Evolutionary conservation across 23 tunicate species (phyloP).

Genomic region (Styela plicata): DNA sequence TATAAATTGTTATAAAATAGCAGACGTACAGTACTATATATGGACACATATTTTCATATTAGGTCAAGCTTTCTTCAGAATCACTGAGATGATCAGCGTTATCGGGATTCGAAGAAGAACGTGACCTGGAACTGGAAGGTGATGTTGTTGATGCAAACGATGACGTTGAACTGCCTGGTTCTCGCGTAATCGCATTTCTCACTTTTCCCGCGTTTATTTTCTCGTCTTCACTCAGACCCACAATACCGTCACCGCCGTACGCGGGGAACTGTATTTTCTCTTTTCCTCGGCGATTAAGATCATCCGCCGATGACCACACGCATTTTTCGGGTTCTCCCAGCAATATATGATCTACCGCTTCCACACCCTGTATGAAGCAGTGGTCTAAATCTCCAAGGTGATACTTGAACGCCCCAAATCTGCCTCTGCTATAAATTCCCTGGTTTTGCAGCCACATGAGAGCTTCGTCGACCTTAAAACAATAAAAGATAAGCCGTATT

Average conservation of each 20-base stretch:
- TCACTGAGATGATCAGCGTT: not conserved
- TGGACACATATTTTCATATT: no score
- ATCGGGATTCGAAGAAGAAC: not conserved
- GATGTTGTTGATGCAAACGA: not conserved
- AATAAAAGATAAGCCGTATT: no score
- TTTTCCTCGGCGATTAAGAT: not conserved
- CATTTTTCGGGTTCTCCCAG: conserved; percentile 70
- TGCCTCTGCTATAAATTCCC: conserved; percentile 84
- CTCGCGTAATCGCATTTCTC: conserved; percentile 56
- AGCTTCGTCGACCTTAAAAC: conserved; percentile 63
- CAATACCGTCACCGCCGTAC: conserved; percentile 5
- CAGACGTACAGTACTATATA: no score
- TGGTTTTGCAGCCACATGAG: conserved; percentile 66
- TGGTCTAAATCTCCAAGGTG: conserved; percentile 81
- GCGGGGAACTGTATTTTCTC: not conserved
- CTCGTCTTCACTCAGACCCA: conserved; percentile 20
- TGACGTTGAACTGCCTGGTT: conserved; percentile 28
- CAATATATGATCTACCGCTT: conserved; percentile 90
- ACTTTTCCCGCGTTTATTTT: conserved; percentile 45
- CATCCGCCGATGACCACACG: conserved; percentile 18
- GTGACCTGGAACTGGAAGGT: not conserved
- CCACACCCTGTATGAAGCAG: conserved; percentile 97
- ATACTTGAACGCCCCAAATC: conserved; percentile 92
- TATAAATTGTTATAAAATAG: no score
- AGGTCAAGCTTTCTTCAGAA: not conserved